Evolutionary conservation across 2,888 invertebrate genomes (phyloP).

Genomic region (Morpho helenor): DNA sequence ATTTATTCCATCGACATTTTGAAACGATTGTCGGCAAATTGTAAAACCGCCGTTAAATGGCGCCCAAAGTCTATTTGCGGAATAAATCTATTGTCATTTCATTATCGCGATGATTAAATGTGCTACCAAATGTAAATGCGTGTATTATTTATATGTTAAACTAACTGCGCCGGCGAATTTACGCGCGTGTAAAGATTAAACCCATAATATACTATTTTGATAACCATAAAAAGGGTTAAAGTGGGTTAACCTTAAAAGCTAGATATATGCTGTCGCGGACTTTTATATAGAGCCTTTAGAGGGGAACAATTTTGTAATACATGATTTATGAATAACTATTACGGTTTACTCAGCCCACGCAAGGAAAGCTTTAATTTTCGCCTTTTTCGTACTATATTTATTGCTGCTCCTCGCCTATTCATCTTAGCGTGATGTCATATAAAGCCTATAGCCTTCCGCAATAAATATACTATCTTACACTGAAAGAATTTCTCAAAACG

Average conservation of each 20-base stretch:
- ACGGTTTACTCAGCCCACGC: too few relatives aligned
- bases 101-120: not conserved
- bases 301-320: too few relatives aligned
- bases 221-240: too few relatives aligned
- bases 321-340: too few relatives aligned
- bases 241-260: too few relatives aligned
- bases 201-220: not conserved
- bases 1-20: slow-evolving; percentile 4
- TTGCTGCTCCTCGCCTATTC: not conserved
- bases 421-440: not conserved
- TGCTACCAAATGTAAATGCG: not conserved
- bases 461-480: too few relatives aligned
- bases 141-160: not conserved
- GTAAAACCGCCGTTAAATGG: slow-evolving; percentile 1
- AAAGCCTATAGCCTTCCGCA: too few relatives aligned
- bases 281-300: too few relatives aligned
- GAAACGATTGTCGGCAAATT: not conserved
- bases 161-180: not conserved
- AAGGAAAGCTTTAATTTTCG: not conserved
- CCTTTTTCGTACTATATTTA: not conserved
- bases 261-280: too few relatives aligned
- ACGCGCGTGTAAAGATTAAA: not conserved
- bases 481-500: too few relatives aligned
- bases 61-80: not conserved
- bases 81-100: not conserved